Evolutionary conservation across 2,888 invertebrate species (phyloP), one percentile per base, ranked within the genome.

Genomic region (Chromoteleia sp.): DNA sequence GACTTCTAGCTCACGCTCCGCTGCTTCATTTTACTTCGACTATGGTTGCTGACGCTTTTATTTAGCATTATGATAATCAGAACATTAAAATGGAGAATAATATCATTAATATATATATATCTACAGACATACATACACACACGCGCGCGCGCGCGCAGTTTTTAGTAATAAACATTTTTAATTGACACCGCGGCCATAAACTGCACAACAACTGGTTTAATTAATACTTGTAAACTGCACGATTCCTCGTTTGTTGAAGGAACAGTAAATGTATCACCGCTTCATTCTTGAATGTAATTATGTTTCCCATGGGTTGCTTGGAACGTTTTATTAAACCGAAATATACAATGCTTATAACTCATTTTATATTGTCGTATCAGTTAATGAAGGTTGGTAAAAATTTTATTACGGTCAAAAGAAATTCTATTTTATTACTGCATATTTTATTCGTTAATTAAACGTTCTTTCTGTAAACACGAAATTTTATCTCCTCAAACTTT

Each of bases 11-110:
- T 58, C 65, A 41, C 50, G 54, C 61, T 70, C 43, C 48, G 17
- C 29, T 70, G 70, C 77, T 56, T 50, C 41, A 63, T 56, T 73
- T 77, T 73, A 30, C 56, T 54, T 71, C 36, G 58, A 45, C 58
- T 67, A 58, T 54, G 48, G 19, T 25, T 25, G 58, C 45, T 50
- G 43, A 63, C 43, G 29, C 36, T 52, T 58, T 71, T 59, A 61
- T 50, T 71, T 43, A 45, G 61, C 36, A 29, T 45, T 59, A 61
- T 29, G 59, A 25, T 76, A 61, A 68, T 68, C 65, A 17, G 41
- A 17, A 10, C 39, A 21, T 43, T 50, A 25, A 67, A 33, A 7
- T 4, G 8, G 43, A 21, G 30, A 30, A 52, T 54, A 48, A 73
- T 43, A 14, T 33, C 43, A 15, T 15, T 33, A 25, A 41, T 63